Evolutionary conservation across 2,888 invertebrate species (phyloP).

Genomic region (Tetragonisca angustula): DNA sequence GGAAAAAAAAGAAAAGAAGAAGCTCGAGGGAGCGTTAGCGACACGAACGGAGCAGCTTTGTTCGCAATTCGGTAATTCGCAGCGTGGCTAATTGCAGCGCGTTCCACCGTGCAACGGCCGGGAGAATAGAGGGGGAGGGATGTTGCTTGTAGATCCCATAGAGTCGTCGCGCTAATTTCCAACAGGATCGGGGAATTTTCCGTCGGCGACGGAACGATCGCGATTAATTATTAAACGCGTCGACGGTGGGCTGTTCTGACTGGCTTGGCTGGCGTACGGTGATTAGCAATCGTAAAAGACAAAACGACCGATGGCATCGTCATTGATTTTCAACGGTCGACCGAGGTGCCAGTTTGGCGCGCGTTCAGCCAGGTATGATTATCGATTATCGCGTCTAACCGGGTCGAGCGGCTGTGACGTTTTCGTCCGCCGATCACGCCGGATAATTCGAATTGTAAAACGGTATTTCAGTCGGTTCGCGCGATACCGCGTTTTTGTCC

Average conservation of each 20-base stretch:
- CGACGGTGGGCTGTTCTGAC: conserved; percentile 8
- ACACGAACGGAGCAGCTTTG: conserved; percentile 15
- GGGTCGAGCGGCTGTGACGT: conserved; percentile 57
- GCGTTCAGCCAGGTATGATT: conserved; percentile 60
- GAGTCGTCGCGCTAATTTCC: conserved; percentile 36
- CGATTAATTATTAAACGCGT: conserved; percentile 57
- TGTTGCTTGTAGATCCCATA: conserved; percentile 27
- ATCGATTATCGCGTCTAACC: conserved; percentile 62
- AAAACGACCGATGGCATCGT: conserved; percentile 43
- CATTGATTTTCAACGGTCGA: conserved; percentile 60
- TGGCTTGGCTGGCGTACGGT: conserved; percentile 25
- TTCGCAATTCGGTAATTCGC: conserved; percentile 17
- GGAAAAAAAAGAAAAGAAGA: background rate
- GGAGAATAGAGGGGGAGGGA: too few species aligned
- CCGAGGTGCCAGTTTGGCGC: conserved; percentile 54
- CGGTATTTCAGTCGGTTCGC: conserved; percentile 33
- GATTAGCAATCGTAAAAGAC: conserved; percentile 56
- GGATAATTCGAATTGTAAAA: conserved; percentile 56
- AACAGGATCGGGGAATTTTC: conserved; percentile 43
- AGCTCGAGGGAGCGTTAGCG: background rate
- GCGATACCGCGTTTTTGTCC: background rate
- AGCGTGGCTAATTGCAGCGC: conserved; percentile 43
- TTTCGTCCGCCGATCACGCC: conserved; percentile 50
- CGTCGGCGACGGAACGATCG: conserved; percentile 25
- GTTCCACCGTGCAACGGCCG: conserved; percentile 18